Evolutionary conservation across 2,888 invertebrate genomes (phyloP), one percentile per base, ranked within the genome.

Genomic region (Dyspetes luteomarginatus): DNA sequence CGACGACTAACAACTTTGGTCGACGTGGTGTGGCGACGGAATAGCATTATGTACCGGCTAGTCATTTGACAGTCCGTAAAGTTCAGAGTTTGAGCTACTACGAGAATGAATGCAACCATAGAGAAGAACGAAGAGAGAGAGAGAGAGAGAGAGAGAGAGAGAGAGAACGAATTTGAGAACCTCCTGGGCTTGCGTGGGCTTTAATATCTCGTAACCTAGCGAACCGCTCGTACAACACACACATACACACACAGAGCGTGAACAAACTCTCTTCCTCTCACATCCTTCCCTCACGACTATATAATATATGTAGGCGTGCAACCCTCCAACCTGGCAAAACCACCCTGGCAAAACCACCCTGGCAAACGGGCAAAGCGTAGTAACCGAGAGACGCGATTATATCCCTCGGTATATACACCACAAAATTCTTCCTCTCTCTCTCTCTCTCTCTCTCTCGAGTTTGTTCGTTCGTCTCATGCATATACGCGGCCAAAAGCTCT

Each of bases 191-290:
- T 17, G 67, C 65, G 17, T 56, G 56, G 56, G 68, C 68, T 81
- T 81, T 81, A 72, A 81, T 81, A 69, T 64, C 73, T 69, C 73
- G 77, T 77, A 77, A 77, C 73, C 73, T 43, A 48, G 72, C 28
- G 28, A 77, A 50, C 41, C 69, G 58, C 58, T 17, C 22, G 43
- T 43, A 45, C 17, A 17, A 12, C 36, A 36, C 36, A 9, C 36
- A 36, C 36, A 36, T 55, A 73, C 64, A 62, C 30, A 67, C 30
- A 76, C 48, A 55, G 48, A 71, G 64, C 45, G 64, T 24, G 48
- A 48, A 30, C 50, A 36, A 36, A 41, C 41, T 30, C 55, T 26
- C 50, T 48, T 48, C 55, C 28, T 30, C 15, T 17, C 30, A 58
- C 43, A n/a, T 48, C 60, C 30, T 60, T 48, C n/a, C 15, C 24